phyloP scores from a whole-genome alignment of 2,113 vertebrate species.

The Hypocryptadius cinnamomeus region DNA sequence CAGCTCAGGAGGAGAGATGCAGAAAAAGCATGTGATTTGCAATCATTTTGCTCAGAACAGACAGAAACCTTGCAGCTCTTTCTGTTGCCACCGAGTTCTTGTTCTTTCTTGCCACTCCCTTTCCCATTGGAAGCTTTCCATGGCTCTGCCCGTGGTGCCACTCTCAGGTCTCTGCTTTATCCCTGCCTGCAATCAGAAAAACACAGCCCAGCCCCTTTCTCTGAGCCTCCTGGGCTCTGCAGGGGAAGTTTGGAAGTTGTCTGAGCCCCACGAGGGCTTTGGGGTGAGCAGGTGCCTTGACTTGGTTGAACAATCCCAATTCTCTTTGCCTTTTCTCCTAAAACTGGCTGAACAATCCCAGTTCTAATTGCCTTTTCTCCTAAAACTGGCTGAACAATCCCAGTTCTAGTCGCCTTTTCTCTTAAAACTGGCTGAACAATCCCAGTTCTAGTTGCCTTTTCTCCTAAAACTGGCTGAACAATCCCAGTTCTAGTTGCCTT shows the following conservation, averaged over 20 bases:
- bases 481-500: too few species aligned
- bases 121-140: not conserved
- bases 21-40: not conserved
- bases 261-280: not conserved
- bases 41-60: not conserved
- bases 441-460: too few species aligned
- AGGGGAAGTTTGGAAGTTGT: not conserved
- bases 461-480: too few species aligned
- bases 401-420: too few species aligned
- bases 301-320: not conserved
- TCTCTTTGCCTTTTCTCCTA: not conserved
- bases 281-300: not conserved
- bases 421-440: too few species aligned
- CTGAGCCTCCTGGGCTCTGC: not conserved
- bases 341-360: too few species aligned
- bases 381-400: too few species aligned
- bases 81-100: not conserved
- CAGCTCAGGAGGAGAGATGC: fast-evolving
- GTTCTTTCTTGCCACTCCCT: not conserved
- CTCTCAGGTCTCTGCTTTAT: not conserved
- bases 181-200: not conserved
- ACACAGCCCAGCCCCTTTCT: not conserved
- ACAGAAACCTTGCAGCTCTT: not conserved
- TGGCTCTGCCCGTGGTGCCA: not conserved
- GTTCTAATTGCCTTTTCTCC: too few species aligned